Evolutionary conservation across 2,888 invertebrate genomes (phyloP).

Genomic region (Callinectes sapidus): DNA sequence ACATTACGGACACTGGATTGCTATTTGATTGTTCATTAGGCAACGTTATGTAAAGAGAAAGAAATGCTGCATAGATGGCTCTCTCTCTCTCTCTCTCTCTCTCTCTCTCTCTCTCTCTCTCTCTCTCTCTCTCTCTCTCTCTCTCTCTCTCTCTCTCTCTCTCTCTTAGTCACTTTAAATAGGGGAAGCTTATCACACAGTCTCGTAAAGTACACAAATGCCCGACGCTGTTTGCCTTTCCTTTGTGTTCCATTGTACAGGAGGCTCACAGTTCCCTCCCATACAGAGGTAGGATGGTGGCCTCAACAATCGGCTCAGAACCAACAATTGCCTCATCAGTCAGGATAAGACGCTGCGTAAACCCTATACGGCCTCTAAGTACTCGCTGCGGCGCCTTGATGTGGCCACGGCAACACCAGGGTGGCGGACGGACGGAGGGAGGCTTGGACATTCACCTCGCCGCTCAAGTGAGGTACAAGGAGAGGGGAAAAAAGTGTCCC

Average conservation of each 20-base stretch:
- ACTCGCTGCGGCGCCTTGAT: not conserved
- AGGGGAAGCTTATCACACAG: not conserved
- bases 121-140: not conserved
- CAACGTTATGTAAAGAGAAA: slow-evolving; percentile 8
- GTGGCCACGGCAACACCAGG: not conserved
- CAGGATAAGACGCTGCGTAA: not conserved
- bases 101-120: slow-evolving; percentile 9
- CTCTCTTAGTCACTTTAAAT: not conserved
- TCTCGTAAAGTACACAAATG: not conserved
- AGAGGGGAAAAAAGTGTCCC: not conserved
- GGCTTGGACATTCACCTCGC: slow-evolving; percentile 9
- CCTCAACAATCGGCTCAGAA: not conserved
- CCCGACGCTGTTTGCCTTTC: not conserved
- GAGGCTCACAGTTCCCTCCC: not conserved
- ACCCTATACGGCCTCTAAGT: not conserved
- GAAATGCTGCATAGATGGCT: not conserved
- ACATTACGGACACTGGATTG: not conserved
- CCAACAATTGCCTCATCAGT: slow-evolving; percentile 18
- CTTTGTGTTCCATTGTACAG: not conserved
- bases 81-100: not conserved
- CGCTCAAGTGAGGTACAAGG: not conserved
- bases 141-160: not conserved
- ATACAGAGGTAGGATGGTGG: not conserved
- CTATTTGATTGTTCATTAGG: not conserved
- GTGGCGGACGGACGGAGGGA: not conserved